Conservation (phyloP, 2,888 invertebrate species). For the Sarcophaga caerulescens region DNA sequence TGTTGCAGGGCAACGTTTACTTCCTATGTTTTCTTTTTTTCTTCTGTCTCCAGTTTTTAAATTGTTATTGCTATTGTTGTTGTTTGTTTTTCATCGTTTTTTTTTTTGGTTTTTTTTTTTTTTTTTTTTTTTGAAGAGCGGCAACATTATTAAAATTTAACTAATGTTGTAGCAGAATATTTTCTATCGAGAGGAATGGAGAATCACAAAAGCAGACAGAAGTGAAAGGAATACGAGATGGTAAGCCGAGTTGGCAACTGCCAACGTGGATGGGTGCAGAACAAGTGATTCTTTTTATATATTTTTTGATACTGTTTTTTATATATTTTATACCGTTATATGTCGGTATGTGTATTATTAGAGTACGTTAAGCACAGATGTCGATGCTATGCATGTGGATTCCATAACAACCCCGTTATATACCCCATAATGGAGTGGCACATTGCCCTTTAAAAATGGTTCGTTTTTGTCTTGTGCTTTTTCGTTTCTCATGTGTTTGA, state of each 20-base stretch:
- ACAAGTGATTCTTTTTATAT: not conserved
- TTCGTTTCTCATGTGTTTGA: not conserved
- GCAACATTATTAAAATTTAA: conserved; percentile 67
- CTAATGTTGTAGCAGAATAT: conserved; percentile 56
- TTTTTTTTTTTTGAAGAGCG: conserved; percentile 27
- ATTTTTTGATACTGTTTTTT: too few species aligned
- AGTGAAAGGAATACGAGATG: not conserved
- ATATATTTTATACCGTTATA: not conserved
- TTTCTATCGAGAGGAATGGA: conserved; percentile 30
- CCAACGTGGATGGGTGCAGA: not conserved
- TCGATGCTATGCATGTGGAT: not conserved
- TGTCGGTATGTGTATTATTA: not conserved
- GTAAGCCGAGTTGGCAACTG: not conserved
- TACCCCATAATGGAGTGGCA: not conserved
- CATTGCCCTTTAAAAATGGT: conserved; percentile 1
- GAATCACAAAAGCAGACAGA: not conserved
- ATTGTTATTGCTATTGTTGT: conserved; percentile 5
- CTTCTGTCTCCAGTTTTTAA: not conserved
- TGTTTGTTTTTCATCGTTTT: not conserved
- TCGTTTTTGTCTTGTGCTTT: not conserved
- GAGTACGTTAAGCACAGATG: not conserved
- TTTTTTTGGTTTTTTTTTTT: too few species aligned
- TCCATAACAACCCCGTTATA: not conserved
- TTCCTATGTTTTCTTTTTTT: conserved; percentile 30
- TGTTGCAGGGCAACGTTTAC: conserved; percentile 47